Base-by-base conservation (phyloP, 2,888 invertebrate species). In the Drosophila kambysellisi region DNA sequence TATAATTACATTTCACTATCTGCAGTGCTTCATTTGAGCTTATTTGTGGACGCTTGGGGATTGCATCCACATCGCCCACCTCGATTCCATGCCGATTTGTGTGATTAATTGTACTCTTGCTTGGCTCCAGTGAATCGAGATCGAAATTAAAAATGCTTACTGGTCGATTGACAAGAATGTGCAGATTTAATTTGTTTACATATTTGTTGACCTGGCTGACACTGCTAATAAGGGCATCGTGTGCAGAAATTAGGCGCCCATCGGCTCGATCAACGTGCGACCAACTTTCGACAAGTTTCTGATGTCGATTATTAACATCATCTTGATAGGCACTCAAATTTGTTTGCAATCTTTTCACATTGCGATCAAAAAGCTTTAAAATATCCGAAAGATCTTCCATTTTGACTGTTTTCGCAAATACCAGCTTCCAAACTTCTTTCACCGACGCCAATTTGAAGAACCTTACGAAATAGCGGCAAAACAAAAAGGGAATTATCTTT, bases 161-260 rank as follows among this genome's bases (percentile, higher is more conserved):
- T 0, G 51, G 12, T 17, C 62, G 52, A n/a, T 82, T 82, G 0
- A 88, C 35, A 20, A 76, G 64, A 2, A 90, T 71, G 11, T 70
- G 72, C 32, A 82, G 56, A 58, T 78, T 88, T 15, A 88, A 59
- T 51, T 81, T 82, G 2, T 78, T 83, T 2, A 76, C 46, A 30
- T 65, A 29, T 11, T 78, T 70, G 33, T 88, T 90, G 0, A 90
- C 56, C 1, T 59, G 50, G 52, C 53, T 85, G 1, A 85, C 53
- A 17, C 75, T 76, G 35, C 62, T 66, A 35, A 90, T 57, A 0
- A 90, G 53, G 0, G 39, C 30, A 30, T 88, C 68, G 56, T 85
- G 71, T 2, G 74, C 12, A 0, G 69, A 59, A 20, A 80, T 65
- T 0, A 78, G 51, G 3, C 60, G 56, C 6, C 51, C 35, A 41